Base-by-base conservation (phyloP, 2,888 invertebrate species). In the Corbicula japonica region DNA sequence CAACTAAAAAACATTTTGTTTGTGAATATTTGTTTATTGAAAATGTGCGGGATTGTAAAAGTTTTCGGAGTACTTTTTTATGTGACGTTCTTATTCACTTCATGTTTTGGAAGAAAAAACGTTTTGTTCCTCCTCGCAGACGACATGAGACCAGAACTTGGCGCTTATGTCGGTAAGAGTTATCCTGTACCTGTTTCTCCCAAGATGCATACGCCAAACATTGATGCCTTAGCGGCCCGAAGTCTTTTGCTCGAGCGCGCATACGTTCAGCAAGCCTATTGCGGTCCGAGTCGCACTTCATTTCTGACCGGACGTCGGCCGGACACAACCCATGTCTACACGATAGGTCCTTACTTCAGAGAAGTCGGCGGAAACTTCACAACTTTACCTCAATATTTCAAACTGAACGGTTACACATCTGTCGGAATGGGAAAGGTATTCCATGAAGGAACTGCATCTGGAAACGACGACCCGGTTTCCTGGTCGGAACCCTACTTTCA, bases 371-470 rank as follows among this genome's bases (percentile, higher is more conserved):
- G n/a, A n/a, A n/a, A n/a, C n/a, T n/a, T n/a, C n/a, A n/a, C n/a
- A n/a, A n/a, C n/a, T n/a, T n/a, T n/a, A 26, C 61, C 61, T n/a
- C 61, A 61, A 44, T 61, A 61, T 61, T 61, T 61, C 28, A 61
- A 61, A 28, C n/a, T 21, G 6, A 34, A 41, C 28, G 61, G 61
- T 15, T 61, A 61, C 26, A 26, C 21, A 15, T 41, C 61, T 5
- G 28, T 61, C 26, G 61, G 61, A 26, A 15, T 61, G 35, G 61
- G 61, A n/a, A 61, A 61, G 28, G 18, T 61, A 2, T 61, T 61
- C 28, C 61, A 61, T 28, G 21, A 23, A 18, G 41, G 41, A n/a
- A 18, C 4, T 34, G 21, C 61, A 26, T 61, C 61, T 34, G 61
- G 38, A 10, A 21, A 15, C 12, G 44, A 61, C 28, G 61, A 61